These are phyloP conservation scores for Psephotus haematonotus DNA, from an alignment of 2,113 vertebrate genomes.

Conservation along the genomic window DNA sequence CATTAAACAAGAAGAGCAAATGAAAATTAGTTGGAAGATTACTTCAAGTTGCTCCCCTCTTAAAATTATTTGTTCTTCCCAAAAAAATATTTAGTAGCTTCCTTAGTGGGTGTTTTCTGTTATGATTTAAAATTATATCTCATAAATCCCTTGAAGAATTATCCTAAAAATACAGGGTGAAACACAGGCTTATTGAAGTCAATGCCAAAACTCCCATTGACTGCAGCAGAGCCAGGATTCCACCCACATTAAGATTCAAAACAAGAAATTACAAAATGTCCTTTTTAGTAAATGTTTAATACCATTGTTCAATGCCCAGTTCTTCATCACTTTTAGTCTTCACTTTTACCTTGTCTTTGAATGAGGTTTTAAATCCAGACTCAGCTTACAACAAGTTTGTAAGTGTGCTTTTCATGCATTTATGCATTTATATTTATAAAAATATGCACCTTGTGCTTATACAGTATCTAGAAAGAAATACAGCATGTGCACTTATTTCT, in stretches of 20 bases:
- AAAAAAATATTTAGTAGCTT: constrained; percentile 61
- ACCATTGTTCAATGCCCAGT: background rate
- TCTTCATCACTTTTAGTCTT: background rate
- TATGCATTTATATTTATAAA: background rate
- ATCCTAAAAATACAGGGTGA: constrained; percentile 58
- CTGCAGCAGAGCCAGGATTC: constrained; percentile 55
- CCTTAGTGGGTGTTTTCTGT: constrained; percentile 71
- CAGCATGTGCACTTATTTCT: background rate
- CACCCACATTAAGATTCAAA: constrained; percentile 63
- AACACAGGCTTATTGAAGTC: constrained; percentile 59
- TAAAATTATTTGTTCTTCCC: constrained; percentile 49
- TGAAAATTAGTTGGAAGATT: constrained; percentile 42
- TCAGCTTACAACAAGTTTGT: background rate
- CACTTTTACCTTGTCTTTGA: background rate
- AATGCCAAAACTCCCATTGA: constrained; percentile 64
- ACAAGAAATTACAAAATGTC: constrained; percentile 42
- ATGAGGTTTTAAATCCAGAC: background rate
- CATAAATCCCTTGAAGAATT: constrained; percentile 59
- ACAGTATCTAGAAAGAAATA: background rate
- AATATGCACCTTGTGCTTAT: background rate
- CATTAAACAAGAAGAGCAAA: constrained; percentile 10
- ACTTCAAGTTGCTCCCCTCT: constrained; percentile 31
- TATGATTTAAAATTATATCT: constrained; percentile 63
- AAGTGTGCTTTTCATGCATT: background rate
- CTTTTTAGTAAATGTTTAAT: constrained; percentile 12